phyloP scores from a whole-genome alignment of 2,888 invertebrate genomes.

The Polymixis flavicincta region DNA sequence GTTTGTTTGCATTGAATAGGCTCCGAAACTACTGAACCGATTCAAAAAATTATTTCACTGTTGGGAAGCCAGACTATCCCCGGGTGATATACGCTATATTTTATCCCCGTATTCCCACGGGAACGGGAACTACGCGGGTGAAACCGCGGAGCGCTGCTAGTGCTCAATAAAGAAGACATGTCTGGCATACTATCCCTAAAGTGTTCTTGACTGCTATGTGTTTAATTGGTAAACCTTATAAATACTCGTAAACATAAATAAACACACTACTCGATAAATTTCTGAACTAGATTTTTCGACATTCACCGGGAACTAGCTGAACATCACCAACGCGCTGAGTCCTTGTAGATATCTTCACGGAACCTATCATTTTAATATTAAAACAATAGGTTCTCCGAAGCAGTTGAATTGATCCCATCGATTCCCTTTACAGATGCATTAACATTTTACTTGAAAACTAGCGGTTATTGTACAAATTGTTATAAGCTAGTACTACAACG shows the following conservation, averaged over 20 bases:
- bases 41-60: no score
- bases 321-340: background rate
- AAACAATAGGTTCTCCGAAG: background rate
- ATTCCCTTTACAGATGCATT: conserved; percentile 12
- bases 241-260: no score
- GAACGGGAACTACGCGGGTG: no score
- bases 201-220: background rate
- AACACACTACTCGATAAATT: background rate
- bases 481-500: conserved; percentile 6
- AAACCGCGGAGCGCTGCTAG: no score
- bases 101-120: no score
- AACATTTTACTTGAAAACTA: conserved; percentile 11
- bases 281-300: background rate
- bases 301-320: background rate
- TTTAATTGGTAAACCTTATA: background rate
- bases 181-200: background rate
- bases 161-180: background rate
- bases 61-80: no score
- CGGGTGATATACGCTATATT: no score
- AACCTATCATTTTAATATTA: background rate
- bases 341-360: background rate
- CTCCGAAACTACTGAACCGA: no score
- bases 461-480: conserved; percentile 11
- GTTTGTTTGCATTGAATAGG: no score
- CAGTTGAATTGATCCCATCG: conserved; percentile 15